These are phyloP conservation scores for Drosophila lacicola DNA, from an alignment of 2,888 invertebrate genomes.

Conservation along the genomic window DNA sequence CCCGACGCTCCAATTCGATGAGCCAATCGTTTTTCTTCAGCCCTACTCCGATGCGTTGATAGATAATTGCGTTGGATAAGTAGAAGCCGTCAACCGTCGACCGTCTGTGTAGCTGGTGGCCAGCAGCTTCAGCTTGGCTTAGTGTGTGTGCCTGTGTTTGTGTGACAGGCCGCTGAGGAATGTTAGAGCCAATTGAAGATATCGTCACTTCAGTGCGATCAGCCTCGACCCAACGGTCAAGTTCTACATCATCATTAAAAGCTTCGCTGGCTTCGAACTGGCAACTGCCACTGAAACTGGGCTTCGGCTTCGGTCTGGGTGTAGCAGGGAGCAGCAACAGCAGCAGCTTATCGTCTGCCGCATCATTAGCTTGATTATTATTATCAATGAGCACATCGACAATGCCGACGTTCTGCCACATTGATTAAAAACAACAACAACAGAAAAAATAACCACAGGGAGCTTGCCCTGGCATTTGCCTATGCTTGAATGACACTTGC, in stretches of 20 bases:
- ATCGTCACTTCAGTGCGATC: conserved; percentile 71
- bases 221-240: conserved; percentile 40
- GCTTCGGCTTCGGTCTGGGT: background rate
- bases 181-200: conserved; percentile 64
- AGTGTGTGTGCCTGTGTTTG: background rate
- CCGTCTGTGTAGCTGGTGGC: background rate
- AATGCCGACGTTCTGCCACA: conserved; percentile 38
- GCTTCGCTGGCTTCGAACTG: conserved; percentile 12
- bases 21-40: conserved; percentile 59
- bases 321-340: conserved; percentile 18
- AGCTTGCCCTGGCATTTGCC: conserved; percentile 2
- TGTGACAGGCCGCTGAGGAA: conserved; percentile 47
- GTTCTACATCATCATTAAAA: conserved; percentile 67
- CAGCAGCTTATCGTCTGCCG: conserved; percentile 68
- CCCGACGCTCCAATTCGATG: conserved; percentile 56
- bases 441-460: background rate
- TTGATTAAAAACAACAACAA: conserved; percentile 40
- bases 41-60: conserved; percentile 29
- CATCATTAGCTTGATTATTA: conserved; percentile 81
- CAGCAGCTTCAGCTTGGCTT: background rate
- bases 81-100: conserved; percentile 27
- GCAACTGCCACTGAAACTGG: conserved; percentile 2
- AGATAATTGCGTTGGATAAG: conserved; percentile 74
- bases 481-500: conserved; percentile 33
- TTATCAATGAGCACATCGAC: conserved; percentile 75